A percentile compares a stretch with the other conserved stretches of the same genome.
phyloP scores from a whole-genome alignment of 1,140 invertebrate genomes.

The Temnothorax curvispinosus region DNA sequence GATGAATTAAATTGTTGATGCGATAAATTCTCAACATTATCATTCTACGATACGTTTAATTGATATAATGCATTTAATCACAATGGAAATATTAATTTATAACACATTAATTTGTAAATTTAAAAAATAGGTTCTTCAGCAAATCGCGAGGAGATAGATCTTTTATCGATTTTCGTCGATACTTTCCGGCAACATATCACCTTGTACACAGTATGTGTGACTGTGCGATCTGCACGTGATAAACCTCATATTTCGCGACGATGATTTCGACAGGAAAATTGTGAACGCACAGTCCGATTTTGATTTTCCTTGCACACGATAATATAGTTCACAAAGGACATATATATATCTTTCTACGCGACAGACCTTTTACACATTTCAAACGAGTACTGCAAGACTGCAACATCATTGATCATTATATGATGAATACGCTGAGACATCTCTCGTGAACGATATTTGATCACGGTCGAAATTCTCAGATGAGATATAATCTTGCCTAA shows the following conservation, averaged over 20 bases:
- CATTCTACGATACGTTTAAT: background rate
- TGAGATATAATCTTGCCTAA: background rate
- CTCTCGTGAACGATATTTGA: background rate
- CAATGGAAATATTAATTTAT: background rate
- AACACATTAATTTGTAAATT: background rate
- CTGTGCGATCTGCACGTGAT: conserved; percentile 14
- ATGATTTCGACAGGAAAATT: conserved; percentile 33
- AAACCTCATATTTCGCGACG: conserved; percentile 37
- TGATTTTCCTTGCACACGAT: conserved; percentile 23
- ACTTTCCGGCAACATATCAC: no score
- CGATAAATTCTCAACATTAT: background rate
- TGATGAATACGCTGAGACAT: background rate
- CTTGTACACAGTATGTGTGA: background rate
- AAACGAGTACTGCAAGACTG: background rate
- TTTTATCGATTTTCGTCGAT: background rate
- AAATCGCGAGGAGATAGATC: background rate
- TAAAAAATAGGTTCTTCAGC: background rate
- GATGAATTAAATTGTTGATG: background rate
- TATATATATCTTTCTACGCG: conserved; percentile 13
- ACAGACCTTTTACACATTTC: conserved; percentile 23
- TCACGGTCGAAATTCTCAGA: background rate
- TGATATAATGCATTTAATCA: background rate
- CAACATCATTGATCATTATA: conserved; percentile 20
- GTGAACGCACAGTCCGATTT: conserved; percentile 12
- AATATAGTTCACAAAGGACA: background rate